A percentile compares a stretch with the other conserved stretches of the same genome.
Evolutionary conservation across 1,140 invertebrate species (phyloP).

Genomic region (Drosophila virilis): DNA sequence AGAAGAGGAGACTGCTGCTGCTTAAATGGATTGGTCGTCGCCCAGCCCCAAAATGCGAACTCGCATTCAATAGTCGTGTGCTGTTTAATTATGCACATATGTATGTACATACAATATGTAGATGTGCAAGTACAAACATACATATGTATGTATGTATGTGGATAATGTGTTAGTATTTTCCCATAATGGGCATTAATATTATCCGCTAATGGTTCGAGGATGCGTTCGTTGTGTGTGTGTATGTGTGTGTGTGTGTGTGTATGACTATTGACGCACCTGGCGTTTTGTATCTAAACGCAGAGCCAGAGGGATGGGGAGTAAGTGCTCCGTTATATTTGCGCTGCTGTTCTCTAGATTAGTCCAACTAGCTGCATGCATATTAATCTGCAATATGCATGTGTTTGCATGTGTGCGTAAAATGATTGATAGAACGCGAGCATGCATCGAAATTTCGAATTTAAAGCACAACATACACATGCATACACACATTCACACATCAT

Average conservation of each 20-base stretch:
- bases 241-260: too few species aligned
- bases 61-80: constrained; percentile 44
- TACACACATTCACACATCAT: background rate
- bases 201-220: constrained; percentile 38
- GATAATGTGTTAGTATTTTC: constrained; percentile 1
- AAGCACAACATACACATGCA: background rate
- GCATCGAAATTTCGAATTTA: constrained; percentile 2
- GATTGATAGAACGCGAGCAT: constrained; percentile 4
- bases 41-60: constrained; percentile 19
- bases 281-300: background rate
- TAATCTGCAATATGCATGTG: background rate
- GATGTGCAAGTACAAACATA: background rate
- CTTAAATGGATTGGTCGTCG: constrained; percentile 4
- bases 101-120: background rate
- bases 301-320: background rate
- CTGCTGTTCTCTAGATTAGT: constrained; percentile 5
- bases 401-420: background rate
- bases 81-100: constrained; percentile 37
- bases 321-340: constrained; percentile 9
- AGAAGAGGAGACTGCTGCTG: constrained; percentile 4
- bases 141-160: background rate
- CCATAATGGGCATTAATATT: constrained; percentile 38
- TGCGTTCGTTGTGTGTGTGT: constrained; percentile 20
- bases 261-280: constrained; percentile 33
- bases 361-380: background rate